These are phyloP conservation scores for Huso huso DNA, from an alignment of 2,797 vertebrate species.

Conservation along the genomic window DNA sequence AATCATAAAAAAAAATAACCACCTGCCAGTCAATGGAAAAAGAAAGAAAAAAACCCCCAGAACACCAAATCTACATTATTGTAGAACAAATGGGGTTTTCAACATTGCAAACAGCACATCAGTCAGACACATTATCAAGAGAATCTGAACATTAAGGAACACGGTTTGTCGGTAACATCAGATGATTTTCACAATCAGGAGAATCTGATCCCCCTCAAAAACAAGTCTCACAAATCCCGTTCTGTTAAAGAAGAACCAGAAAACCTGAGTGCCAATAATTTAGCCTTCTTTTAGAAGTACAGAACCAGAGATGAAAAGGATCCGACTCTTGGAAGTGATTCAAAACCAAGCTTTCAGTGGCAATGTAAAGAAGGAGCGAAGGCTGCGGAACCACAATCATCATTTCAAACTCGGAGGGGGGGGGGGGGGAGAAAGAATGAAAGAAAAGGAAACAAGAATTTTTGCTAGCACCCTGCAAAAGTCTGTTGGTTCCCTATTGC, in stretches of 20 bases:
- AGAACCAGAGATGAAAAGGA: conserved; percentile 52
- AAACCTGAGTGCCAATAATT: conserved; percentile 45
- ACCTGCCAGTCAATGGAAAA: conserved; percentile 14
- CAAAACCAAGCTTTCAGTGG: conserved; percentile 44
- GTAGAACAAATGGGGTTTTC: conserved; percentile 48
- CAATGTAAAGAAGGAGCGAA: conserved; percentile 19
- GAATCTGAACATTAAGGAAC: conserved; percentile 40
- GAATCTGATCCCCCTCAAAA: conserved; percentile 20
- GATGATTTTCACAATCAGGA: conserved; percentile 27
- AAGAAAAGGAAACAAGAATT: background rate
- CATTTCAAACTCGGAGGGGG: conserved; percentile 20
- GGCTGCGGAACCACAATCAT: conserved; percentile 9
- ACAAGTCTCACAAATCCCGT: conserved; percentile 26
- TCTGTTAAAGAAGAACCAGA: conserved; percentile 29
- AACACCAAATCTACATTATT: conserved; percentile 55
- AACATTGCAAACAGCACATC: conserved; percentile 53
- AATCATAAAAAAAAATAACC: conserved; percentile 11
- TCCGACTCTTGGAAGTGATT: conserved; percentile 43
- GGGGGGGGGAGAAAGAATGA: conserved; percentile 9
- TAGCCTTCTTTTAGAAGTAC: conserved; percentile 40
- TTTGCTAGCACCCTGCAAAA: too few relatives aligned
- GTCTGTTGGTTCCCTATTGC: too few relatives aligned
- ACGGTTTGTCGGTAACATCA: conserved; percentile 42
- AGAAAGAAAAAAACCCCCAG: conserved; percentile 10
- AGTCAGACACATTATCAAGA: conserved; percentile 53